These are phyloP conservation scores for Ciconia boyciana DNA, from an alignment of 2,113 vertebrate genomes.

Conservation along the genomic window DNA sequence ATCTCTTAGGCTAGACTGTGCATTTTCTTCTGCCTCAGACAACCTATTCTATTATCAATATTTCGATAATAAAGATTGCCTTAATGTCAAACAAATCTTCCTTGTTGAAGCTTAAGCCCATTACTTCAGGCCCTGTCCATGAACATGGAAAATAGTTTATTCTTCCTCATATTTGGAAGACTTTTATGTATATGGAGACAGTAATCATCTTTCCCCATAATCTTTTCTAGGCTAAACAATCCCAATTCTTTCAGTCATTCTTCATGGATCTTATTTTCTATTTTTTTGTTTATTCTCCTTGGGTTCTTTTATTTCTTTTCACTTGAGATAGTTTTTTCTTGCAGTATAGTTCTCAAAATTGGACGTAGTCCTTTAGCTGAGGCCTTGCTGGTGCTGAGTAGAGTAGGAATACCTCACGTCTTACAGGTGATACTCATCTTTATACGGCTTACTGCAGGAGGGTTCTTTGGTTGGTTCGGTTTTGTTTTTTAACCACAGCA, in stretches of 20 bases:
- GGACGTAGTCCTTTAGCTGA: not conserved
- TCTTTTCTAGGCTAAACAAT: not conserved
- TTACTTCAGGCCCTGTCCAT: not conserved
- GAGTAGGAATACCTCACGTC: not conserved
- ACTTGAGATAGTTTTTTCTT: not conserved
- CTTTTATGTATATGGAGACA: not conserved
- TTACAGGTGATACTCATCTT: not conserved
- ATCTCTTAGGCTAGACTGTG: not conserved
- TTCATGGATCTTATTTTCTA: not conserved
- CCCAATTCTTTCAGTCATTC: not conserved
- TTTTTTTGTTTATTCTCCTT: not conserved
- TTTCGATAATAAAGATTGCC: not conserved
- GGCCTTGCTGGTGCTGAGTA: not conserved
- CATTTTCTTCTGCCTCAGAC: not conserved
- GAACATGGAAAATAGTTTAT: not conserved
- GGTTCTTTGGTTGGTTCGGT: not conserved
- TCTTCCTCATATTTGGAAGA: not conserved
- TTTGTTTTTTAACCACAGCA: not conserved
- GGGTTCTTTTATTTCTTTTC: not conserved
- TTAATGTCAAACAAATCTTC: not conserved
- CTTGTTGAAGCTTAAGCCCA: not conserved
- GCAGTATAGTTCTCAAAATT: not conserved
- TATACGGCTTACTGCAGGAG: not conserved
- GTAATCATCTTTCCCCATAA: not conserved
- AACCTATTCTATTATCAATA: not conserved